phyloP scores from a whole-genome alignment of 2,888 invertebrate species.

The Epinotia demarniana region DNA sequence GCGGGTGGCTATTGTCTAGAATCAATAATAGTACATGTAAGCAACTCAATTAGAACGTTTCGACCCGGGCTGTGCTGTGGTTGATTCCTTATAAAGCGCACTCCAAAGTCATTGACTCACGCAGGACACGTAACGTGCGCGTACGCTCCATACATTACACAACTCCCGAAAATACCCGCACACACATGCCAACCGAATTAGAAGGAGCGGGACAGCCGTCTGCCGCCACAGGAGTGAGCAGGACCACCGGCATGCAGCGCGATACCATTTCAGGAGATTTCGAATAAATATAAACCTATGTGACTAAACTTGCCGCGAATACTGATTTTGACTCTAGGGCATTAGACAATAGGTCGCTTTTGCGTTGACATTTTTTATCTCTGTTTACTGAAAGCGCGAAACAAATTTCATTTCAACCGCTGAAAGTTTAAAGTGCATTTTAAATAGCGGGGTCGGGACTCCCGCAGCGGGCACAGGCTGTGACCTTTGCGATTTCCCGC shows the following conservation, averaged over 20 bases:
- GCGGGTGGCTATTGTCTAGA: no score
- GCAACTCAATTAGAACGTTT: background rate
- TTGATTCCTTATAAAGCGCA: slow-evolving; percentile 35
- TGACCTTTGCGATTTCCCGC: slow-evolving; percentile 23
- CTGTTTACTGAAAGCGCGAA: slow-evolving; percentile 64
- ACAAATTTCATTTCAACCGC: slow-evolving; percentile 79
- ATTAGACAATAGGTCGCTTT: slow-evolving; percentile 46
- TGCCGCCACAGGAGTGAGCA: slow-evolving; percentile 50
- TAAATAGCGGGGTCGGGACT: slow-evolving; percentile 60
- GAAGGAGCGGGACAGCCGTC: slow-evolving; percentile 55
- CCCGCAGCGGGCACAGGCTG: slow-evolving; percentile 48
- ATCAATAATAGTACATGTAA: background rate
- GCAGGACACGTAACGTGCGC: slow-evolving; percentile 16
- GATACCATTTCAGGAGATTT: slow-evolving; percentile 73
- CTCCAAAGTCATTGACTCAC: slow-evolving; percentile 43
- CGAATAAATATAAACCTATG: slow-evolving; percentile 41
- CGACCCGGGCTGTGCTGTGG: background rate
- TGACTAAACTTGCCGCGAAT: slow-evolving; percentile 54
- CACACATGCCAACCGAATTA: slow-evolving; percentile 61
- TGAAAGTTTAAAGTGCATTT: slow-evolving; percentile 76
- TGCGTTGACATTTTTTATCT: slow-evolving; percentile 55
- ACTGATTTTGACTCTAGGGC: slow-evolving; percentile 49
- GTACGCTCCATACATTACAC: slow-evolving; percentile 47
- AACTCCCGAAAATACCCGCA: slow-evolving; percentile 62
- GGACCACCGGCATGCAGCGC: slow-evolving; percentile 66